These are phyloP conservation scores for Irena cyanogastra DNA, from an alignment of 2,113 vertebrate species.

Conservation along the genomic window DNA sequence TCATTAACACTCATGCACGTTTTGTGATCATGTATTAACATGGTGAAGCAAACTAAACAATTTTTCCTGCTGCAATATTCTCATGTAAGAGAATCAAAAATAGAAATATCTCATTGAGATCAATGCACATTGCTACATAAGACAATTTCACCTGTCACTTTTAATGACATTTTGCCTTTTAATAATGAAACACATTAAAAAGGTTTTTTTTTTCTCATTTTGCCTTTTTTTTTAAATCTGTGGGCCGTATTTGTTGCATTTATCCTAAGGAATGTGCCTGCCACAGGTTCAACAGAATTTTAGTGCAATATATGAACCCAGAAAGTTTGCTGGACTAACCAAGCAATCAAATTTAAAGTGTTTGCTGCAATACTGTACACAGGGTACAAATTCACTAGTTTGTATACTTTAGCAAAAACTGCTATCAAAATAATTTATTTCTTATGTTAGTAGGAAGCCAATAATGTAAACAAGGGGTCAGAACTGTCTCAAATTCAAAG, in stretches of 20 bases:
- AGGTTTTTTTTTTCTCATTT: slow-evolving; percentile 45
- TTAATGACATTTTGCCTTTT: slow-evolving; percentile 88
- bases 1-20: slow-evolving; percentile 94
- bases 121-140: slow-evolving; percentile 99
- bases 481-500: slow-evolving; percentile 67
- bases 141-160: slow-evolving; percentile 94
- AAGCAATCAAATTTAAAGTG: slow-evolving; percentile 77
- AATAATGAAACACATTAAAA: slow-evolving; percentile 87
- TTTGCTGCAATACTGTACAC: slow-evolving; percentile 78
- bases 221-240: slow-evolving; percentile 54
- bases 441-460: slow-evolving; percentile 69
- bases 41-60: slow-evolving; percentile 91
- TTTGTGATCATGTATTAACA: slow-evolving; percentile 98
- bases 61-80: slow-evolving; percentile 96
- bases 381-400: slow-evolving; percentile 69
- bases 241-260: slow-evolving; percentile 90
- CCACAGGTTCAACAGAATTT: slow-evolving; percentile 92
- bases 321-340: slow-evolving; percentile 85
- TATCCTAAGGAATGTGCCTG: slow-evolving; percentile 94
- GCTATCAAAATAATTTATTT: slow-evolving; percentile 59
- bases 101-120: slow-evolving; percentile 99
- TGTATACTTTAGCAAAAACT: slow-evolving; percentile 64
- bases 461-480: slow-evolving; percentile 77
- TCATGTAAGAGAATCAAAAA: slow-evolving; percentile 99
- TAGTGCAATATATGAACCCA: slow-evolving; percentile 97